A percentile compares a stretch with the other conserved stretches of the same genome.
These are phyloP conservation scores for Drosophila paramelanica DNA, from an alignment of 2,888 invertebrate genomes.

Conservation along the genomic window DNA sequence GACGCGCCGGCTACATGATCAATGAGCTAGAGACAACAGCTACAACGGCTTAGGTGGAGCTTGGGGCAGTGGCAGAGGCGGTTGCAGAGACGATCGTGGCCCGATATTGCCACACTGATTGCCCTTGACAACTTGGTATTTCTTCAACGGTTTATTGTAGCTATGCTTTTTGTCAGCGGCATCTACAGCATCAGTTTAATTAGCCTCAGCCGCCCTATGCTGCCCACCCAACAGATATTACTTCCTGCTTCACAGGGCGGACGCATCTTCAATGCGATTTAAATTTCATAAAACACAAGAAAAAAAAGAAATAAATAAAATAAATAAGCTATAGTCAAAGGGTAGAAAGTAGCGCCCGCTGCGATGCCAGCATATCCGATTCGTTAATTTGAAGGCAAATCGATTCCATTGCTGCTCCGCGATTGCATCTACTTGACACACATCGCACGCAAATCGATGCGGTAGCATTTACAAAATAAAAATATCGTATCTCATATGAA, in stretches of 20 bases:
- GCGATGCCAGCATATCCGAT: constrained; percentile 64
- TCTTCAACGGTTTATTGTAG: constrained; percentile 74
- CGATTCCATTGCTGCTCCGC: constrained; percentile 62
- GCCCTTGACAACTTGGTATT: constrained; percentile 73
- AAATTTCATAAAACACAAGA: constrained; percentile 63
- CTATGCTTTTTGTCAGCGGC: constrained; percentile 59
- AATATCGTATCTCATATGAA: constrained; percentile 31
- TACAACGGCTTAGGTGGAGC: not conserved
- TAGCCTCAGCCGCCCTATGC: constrained; percentile 35
- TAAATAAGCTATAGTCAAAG: constrained; percentile 41
- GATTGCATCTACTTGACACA: constrained; percentile 82
- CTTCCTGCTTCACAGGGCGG: constrained; percentile 62
- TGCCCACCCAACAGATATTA: constrained; percentile 31
- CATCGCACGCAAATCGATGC: constrained; percentile 79
- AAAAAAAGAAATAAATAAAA: constrained; percentile 17
- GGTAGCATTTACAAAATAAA: constrained; percentile 74
- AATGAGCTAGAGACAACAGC: constrained; percentile 43
- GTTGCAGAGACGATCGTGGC: constrained; percentile 44
- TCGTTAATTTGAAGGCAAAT: constrained; percentile 75
- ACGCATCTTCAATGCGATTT: constrained; percentile 63
- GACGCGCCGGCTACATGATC: constrained; percentile 56
- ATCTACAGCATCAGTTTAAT: constrained; percentile 49
- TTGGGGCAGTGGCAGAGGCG: not conserved
- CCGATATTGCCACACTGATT: constrained; percentile 57
- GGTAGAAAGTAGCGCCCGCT: constrained; percentile 62